phyloP scores from a whole-genome alignment of 2,797 vertebrate species.

The Pangasius mekongensis region DNA sequence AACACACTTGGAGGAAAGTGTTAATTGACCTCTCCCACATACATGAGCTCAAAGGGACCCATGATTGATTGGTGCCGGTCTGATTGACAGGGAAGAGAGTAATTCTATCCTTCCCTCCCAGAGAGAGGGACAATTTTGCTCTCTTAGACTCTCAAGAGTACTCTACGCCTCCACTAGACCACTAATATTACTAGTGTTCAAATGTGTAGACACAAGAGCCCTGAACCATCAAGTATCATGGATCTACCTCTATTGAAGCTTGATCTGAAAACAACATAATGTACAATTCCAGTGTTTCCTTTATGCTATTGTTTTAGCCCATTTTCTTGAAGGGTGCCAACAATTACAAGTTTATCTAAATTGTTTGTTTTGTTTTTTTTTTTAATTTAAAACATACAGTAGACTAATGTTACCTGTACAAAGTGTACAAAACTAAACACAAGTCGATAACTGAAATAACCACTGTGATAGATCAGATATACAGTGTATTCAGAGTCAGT shows the following conservation, averaged over 20 bases:
- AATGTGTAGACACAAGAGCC: background rate
- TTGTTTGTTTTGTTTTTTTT: background rate
- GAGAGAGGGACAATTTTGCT: background rate
- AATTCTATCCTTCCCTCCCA: background rate
- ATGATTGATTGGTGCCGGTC: background rate
- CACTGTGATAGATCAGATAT: background rate
- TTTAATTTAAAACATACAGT: background rate
- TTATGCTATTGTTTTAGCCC: background rate
- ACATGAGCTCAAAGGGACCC: background rate
- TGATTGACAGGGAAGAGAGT: background rate
- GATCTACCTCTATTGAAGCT: background rate
- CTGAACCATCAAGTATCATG: background rate
- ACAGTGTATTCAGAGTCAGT: background rate
- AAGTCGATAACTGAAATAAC: background rate
- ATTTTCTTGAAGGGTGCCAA: background rate
- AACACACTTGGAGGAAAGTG: background rate
- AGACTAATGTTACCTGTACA: background rate
- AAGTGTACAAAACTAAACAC: background rate
- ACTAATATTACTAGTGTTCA: background rate
- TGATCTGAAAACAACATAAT: background rate
- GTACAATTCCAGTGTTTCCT: background rate
- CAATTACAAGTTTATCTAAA: background rate
- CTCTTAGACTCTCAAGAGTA: background rate
- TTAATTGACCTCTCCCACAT: background rate
- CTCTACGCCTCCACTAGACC: no score